A percentile compares a stretch with the other conserved stretches of the same genome.
phyloP scores from a whole-genome alignment of 2,797 vertebrate genomes.

The Halcyon smyrnensis region DNA sequence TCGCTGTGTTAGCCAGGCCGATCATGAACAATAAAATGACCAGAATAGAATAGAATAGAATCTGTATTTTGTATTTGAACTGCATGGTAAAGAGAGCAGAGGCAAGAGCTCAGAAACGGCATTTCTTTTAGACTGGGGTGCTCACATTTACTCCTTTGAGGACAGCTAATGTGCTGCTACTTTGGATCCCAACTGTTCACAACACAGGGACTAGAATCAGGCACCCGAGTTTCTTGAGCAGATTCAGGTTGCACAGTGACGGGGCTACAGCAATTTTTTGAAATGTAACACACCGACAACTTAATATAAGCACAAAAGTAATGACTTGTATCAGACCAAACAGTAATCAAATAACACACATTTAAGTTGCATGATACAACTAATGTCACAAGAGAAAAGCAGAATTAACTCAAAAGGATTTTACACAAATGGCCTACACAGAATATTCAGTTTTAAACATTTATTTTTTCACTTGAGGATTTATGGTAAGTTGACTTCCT shows the following conservation, averaged over 20 bases:
- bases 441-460: conserved; percentile 27
- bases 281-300: background rate
- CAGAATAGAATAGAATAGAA: background rate
- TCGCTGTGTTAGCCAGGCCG: background rate
- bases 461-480: conserved; percentile 47
- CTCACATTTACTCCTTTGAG: background rate
- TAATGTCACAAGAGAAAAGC: background rate
- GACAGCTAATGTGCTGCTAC: background rate
- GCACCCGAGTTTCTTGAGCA: accelerated
- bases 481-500: background rate
- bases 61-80: background rate
- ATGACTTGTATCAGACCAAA: background rate
- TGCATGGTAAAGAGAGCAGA: background rate
- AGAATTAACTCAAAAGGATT: background rate
- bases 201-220: accelerated
- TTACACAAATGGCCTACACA: background rate
- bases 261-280: background rate
- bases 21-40: background rate
- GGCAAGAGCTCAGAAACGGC: background rate
- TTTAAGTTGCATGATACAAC: background rate
- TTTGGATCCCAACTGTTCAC: background rate
- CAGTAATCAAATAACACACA: background rate
- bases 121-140: accelerated
- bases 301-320: background rate
- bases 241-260: background rate